Base-by-base conservation (phyloP, 1,140 invertebrate genomes). In the Drosophila subobscura region DNA sequence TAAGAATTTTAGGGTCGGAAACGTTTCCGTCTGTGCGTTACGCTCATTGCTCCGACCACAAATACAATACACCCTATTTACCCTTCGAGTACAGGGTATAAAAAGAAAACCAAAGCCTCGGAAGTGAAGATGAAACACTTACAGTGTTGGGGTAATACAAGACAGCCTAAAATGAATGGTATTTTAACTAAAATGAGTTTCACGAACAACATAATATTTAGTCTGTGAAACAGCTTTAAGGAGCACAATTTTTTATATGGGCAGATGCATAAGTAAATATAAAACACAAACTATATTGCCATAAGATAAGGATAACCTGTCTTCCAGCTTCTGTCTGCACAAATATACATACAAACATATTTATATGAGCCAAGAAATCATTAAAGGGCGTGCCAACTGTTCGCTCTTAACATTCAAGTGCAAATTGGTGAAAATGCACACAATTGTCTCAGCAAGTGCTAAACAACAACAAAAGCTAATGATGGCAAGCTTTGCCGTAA, bases 381-480 rank as follows among this genome's bases (percentile, higher is more conserved):
- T 8, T 8, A 67, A 52, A 33, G 52, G 46, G 49, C 42, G 37
- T 76, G 33, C 33, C 10, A 37, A 37, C 10, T 37, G 33, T 37
- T 37, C 10, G 54, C 77, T 60, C 65, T 80, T 80, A 67, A 63
- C 60, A 68, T 56, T 70, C 41, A 80, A 85, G 80, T 85, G 73
- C 86, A 85, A 85, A 85, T 85, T 85, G 73, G 80, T 86, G 80
- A 86, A 85, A 85, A 85, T 86, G 73, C 42, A 52, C 71, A 74
- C 72, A 85, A 75, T 86, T 85, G 72, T 85, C 81, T 85, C 80
- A 80, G 81, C 80, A 86, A 86, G 81, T 80, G 81, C 53, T 64
- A 59, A 51, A 65, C 27, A 50, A 22, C 57, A 45, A 51, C 8
- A 52, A 22, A 78, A 74, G 53, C 56, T 64, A 50, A 51, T 53